Base-by-base conservation (phyloP, 92 coral and sea anemone genomes). In the Porites divaricata region DNA sequence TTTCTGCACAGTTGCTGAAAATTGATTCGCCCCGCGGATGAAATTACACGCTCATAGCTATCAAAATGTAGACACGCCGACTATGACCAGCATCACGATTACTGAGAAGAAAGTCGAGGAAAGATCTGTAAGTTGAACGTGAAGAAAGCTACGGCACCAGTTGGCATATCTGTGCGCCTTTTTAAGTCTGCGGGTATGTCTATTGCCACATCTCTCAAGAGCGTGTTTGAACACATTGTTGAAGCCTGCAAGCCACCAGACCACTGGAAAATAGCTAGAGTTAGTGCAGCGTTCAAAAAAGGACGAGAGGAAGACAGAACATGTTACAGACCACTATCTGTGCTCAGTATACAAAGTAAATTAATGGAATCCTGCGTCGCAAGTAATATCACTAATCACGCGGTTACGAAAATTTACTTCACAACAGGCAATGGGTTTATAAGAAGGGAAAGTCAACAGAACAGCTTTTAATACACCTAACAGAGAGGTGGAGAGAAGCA, bases 401-500 rank as follows among this genome's bases (percentile, higher is more conserved):
- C 45, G 22, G 83, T 78, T 65, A 71, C 83, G 2, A 26, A 49
- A 26, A 71, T 61, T 78, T 85, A 69, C 87, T 89, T 12, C 78
- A 67, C 56, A 49, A 72, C 66, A 56, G 78, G 17, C 91, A 88
- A 65, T 84, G 92, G 89, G 92, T 85, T 89, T 26, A 26, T 26
- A 26, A 2, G 28, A 26, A 26, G 28, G 28, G 2, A 26, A 26
- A 2, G 28, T 26, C 88, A 12, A 78, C 89, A 14, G 89, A 84
- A 28, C 82, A 76, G 68, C 85, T 88, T 9, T 35, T 87, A 72
- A 67, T 78, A 28, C 88, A 90, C 25, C 35, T 86, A 74, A 86
- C 93, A 35, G 90, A 86, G 17, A 26, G 28, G 28, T 26, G 2
- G 28, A 26, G 28, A 26, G 28, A 26, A 26, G 28, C 28, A 26